A percentile compares a stretch with the other conserved stretches of the same genome.
Evolutionary conservation across 2,113 vertebrate genomes (phyloP).

Genomic region (Nipponia nippon): DNA sequence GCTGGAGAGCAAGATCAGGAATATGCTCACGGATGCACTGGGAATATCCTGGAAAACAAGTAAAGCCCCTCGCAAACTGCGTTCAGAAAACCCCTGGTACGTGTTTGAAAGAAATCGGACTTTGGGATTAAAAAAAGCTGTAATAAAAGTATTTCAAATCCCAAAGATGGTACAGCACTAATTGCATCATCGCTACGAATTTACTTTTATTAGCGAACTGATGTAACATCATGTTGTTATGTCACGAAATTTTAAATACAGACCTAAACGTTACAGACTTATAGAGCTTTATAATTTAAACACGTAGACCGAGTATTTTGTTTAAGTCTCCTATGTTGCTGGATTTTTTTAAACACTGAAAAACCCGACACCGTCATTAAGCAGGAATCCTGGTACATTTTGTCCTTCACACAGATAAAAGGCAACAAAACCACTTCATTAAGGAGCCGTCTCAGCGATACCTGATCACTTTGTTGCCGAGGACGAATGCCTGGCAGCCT

Average conservation of each 20-base stretch:
- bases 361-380: slow-evolving; percentile 24
- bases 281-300: not conserved
- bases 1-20: slow-evolving; percentile 72
- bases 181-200: not conserved
- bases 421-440: slow-evolving; percentile 46
- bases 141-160: not conserved
- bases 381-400: not conserved
- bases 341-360: not conserved
- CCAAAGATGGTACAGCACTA: not conserved
- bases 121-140: not conserved
- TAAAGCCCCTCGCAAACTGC: not conserved
- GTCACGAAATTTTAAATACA: not conserved
- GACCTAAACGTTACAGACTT: not conserved
- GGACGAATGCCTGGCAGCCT: not conserved
- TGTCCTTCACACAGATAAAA: slow-evolving; percentile 63
- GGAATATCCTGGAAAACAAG: slow-evolving; percentile 78
- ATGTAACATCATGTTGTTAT: not conserved
- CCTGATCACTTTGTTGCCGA: slow-evolving; percentile 35
- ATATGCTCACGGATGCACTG: slow-evolving; percentile 65
- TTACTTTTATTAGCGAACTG: not conserved
- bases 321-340: not conserved
- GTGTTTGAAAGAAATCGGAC: not conserved
- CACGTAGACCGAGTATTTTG: not conserved
- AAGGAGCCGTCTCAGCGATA: slow-evolving; percentile 37
- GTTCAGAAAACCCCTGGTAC: not conserved